Conservation (phyloP, 2,113 vertebrate species). For the Gopherus evgoodei region DNA sequence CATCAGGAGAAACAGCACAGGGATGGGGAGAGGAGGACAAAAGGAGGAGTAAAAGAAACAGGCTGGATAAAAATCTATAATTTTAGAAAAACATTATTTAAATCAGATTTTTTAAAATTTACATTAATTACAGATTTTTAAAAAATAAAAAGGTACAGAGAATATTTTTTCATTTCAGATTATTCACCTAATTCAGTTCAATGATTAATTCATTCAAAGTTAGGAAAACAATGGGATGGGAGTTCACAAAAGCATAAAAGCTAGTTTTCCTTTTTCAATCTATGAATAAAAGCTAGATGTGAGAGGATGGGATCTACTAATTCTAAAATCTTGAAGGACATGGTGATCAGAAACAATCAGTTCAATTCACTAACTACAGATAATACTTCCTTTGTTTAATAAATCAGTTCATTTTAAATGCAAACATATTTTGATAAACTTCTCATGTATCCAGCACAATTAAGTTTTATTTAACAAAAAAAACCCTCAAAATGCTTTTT, state of each 20-base stretch:
- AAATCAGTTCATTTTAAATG: not conserved
- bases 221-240: not conserved
- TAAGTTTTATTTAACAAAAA: too few species aligned
- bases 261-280: not conserved
- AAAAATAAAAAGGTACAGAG: not conserved
- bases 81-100: not conserved
- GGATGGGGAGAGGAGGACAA: not conserved
- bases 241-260: not conserved
- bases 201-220: not conserved
- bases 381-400: not conserved
- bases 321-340: not conserved
- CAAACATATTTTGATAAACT: not conserved
- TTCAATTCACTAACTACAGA: not conserved
- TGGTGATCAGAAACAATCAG: not conserved
- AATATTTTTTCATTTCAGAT: not conserved
- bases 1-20: not conserved
- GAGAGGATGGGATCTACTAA: not conserved
- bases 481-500: not conserved
- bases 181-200: not conserved
- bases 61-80: not conserved
- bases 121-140: not conserved
- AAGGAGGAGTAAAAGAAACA: not conserved
- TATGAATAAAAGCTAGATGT: not conserved
- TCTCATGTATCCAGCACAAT: not conserved
- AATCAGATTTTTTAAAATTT: not conserved